These are phyloP conservation scores for Megalops atlanticus DNA, from an alignment of 2,113 vertebrate species.

Conservation along the genomic window DNA sequence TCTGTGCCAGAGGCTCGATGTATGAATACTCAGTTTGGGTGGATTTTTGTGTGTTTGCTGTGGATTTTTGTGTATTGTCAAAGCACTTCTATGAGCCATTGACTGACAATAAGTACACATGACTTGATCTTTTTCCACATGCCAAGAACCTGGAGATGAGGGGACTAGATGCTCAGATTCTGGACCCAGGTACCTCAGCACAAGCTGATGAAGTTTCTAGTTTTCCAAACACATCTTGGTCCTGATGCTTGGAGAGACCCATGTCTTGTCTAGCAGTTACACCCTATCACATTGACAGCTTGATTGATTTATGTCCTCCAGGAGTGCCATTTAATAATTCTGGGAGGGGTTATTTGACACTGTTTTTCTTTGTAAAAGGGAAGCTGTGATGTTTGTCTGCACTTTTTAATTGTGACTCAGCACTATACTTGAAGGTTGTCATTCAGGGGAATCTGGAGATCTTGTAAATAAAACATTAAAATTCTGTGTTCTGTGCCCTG, in stretches of 20 bases:
- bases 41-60: constrained; percentile 35
- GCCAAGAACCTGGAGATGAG: constrained; percentile 50
- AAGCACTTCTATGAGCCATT: constrained; percentile 36
- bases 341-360: background rate
- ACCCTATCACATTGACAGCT: too few species aligned
- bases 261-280: background rate
- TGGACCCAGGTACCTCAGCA: constrained; percentile 29
- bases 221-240: background rate
- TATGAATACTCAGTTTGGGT: constrained; percentile 48
- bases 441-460: background rate
- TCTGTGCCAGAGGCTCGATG: constrained; percentile 27
- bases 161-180: constrained; percentile 53
- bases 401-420: too few species aligned
- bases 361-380: background rate
- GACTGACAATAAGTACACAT: constrained; percentile 44
- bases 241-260: background rate
- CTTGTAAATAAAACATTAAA: background rate
- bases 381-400: background rate
- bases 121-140: constrained; percentile 38
- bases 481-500: too few species aligned
- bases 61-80: constrained; percentile 43
- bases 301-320: too few species aligned
- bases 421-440: too few species aligned
- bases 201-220: background rate
- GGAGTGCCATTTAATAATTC: too few species aligned